Percentiles rank a stretch among this genome's conserved stretches.
phyloP scores from a whole-genome alignment of 2,888 invertebrate species.

The Stenchaetothrips biformis region DNA sequence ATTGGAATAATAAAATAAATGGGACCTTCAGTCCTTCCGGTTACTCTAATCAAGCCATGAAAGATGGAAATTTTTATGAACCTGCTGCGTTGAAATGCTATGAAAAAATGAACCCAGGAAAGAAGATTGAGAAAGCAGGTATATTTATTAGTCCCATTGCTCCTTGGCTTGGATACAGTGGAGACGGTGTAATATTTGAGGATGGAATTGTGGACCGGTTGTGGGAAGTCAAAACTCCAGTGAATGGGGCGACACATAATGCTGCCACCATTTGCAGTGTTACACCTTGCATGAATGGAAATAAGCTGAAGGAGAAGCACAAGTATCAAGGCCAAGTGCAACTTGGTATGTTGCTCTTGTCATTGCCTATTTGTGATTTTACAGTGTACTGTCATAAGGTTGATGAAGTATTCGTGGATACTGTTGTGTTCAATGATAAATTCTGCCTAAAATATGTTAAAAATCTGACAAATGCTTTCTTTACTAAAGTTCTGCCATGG shows the following conservation, averaged over 20 bases:
- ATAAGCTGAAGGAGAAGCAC: not conserved
- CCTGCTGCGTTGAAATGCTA: not conserved
- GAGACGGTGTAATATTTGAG: not conserved
- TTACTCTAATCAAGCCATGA: not conserved
- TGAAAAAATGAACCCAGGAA: not conserved
- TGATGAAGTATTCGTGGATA: not conserved
- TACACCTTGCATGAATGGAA: not conserved
- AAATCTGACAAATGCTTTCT: not conserved
- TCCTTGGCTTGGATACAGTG: not conserved
- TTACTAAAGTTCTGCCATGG: not conserved
- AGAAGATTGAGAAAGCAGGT: not conserved
- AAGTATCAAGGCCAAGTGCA: not conserved
- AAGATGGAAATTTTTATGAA: not conserved
- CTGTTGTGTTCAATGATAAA: not conserved
- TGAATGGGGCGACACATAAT: not conserved
- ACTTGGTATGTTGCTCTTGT: not conserved
- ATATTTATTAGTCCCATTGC: not conserved
- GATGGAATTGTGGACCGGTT: not conserved
- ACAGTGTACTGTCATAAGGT: not conserved
- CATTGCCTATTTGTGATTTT: not conserved
- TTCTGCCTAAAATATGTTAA: not conserved
- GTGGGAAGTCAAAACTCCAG: constrained; percentile 1
- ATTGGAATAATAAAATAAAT: not conserved
- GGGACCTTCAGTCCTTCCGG: not conserved
- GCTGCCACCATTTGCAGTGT: not conserved